Conservation (phyloP, 1,140 invertebrate genomes). For the Leptinotarsa texana region DNA sequence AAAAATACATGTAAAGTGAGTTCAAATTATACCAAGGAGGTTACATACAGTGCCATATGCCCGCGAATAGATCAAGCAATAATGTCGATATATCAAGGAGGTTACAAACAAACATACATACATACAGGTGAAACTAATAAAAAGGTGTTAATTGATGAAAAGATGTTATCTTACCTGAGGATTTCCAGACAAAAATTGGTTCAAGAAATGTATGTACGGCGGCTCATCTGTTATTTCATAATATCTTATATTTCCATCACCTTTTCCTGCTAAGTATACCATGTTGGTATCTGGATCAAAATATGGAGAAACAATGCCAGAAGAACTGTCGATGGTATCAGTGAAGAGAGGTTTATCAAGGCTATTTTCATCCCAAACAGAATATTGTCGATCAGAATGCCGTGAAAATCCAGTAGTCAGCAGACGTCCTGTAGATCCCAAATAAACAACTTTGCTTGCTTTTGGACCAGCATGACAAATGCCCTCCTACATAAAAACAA, state of each 20-base stretch:
- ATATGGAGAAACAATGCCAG: conserved; percentile 89
- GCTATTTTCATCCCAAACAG: conserved; percentile 85
- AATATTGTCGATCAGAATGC: conserved; percentile 86
- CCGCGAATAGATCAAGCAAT: no score
- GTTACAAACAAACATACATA: no score
- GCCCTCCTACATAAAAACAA: conserved; percentile 67
- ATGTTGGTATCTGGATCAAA: conserved; percentile 92
- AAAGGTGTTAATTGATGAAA: not conserved
- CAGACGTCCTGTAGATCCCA: conserved; percentile 74
- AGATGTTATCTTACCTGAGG: conserved; percentile 66
- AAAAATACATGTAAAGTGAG: no score
- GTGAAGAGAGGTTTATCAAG: conserved; percentile 73
- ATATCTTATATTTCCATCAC: conserved; percentile 93
- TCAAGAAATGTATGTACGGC: conserved; percentile 87
- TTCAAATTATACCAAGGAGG: not conserved
- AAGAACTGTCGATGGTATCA: conserved; percentile 89
- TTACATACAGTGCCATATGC: no score
- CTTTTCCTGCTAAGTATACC: conserved; percentile 71
- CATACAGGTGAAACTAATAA: not conserved
- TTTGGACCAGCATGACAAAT: conserved; percentile 85
- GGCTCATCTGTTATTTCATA: conserved; percentile 87
- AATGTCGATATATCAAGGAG: no score
- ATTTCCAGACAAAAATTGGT: conserved; percentile 87
- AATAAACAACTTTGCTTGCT: conserved; percentile 86
- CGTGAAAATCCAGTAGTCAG: conserved; percentile 90